Conservation (phyloP, 2,888 invertebrate genomes). For the Zaprionus bogoriensis region DNA sequence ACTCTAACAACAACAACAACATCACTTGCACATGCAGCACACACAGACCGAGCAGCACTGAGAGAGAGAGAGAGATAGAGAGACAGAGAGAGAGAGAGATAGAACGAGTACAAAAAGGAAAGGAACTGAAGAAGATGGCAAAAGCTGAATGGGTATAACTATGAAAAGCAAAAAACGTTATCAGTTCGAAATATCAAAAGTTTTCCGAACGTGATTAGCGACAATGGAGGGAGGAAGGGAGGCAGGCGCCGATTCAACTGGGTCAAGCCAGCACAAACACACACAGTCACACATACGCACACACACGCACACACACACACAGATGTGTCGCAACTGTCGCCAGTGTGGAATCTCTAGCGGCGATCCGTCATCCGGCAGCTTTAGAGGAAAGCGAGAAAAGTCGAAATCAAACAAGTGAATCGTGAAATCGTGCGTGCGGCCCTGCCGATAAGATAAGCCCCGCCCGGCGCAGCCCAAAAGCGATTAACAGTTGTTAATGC, state of each 20-base stretch:
- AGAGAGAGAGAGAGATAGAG: background rate
- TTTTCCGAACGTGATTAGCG: constrained; percentile 26
- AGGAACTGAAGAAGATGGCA: background rate
- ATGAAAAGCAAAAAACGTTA: constrained; percentile 12
- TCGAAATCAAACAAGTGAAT: background rate
- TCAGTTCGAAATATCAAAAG: constrained; percentile 19
- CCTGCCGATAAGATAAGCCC: background rate
- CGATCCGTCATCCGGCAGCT: background rate
- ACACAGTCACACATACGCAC: background rate
- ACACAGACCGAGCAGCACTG: background rate
- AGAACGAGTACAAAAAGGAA: background rate
- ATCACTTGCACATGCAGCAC: constrained; percentile 19
- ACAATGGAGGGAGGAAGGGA: background rate
- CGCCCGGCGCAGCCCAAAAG: background rate
- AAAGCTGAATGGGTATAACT: background rate
- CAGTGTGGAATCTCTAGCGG: background rate
- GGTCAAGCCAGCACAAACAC: background rate
- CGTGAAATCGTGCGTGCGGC: background rate
- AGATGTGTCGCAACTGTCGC: background rate
- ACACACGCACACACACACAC: background rate
- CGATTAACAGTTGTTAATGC: background rate
- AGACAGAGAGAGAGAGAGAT: background rate
- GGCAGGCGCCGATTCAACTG: background rate
- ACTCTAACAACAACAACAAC: too few species aligned
- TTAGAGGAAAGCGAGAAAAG: background rate